phyloP scores from a whole-genome alignment of 2,888 invertebrate genomes.

The Torymus texanus region DNA sequence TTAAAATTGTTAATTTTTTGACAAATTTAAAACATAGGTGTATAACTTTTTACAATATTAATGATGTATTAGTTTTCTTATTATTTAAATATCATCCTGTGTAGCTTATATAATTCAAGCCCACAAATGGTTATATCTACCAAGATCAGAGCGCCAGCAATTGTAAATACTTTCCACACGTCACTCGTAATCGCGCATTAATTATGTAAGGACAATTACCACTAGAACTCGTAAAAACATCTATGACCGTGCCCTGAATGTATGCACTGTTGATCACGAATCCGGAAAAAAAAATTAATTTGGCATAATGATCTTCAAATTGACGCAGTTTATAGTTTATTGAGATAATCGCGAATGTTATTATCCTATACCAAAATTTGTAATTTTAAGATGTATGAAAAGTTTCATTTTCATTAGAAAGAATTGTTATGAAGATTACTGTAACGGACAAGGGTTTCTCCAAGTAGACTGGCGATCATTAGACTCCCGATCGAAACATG shows the following conservation, averaged over 20 bases:
- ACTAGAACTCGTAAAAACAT: neutral
- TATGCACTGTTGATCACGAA: neutral
- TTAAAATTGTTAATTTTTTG: no score
- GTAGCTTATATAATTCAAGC: conserved; percentile 3
- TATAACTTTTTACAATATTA: neutral
- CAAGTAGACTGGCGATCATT: no score
- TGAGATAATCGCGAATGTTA: no score
- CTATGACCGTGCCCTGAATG: neutral
- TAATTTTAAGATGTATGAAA: no score
- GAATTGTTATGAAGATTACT: no score
- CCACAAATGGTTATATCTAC: conserved; percentile 11
- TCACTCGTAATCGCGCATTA: conserved; percentile 10
- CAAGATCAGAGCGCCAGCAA: neutral
- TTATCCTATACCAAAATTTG: no score
- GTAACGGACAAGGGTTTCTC: no score
- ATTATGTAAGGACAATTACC: conserved; percentile 25
- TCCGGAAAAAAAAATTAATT: conserved; percentile 2
- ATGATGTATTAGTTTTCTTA: neutral
- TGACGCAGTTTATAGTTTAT: no score
- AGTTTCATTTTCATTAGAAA: no score
- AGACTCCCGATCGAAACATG: no score
- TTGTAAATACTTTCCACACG: neutral
- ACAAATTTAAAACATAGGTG: conserved; percentile 38
- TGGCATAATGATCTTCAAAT: no score
- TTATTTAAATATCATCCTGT: neutral